A percentile compares a stretch with the other conserved stretches of the same genome.
phyloP scores from a whole-genome alignment of 2,113 vertebrate genomes.

The Corythoichthys haematopterus region DNA sequence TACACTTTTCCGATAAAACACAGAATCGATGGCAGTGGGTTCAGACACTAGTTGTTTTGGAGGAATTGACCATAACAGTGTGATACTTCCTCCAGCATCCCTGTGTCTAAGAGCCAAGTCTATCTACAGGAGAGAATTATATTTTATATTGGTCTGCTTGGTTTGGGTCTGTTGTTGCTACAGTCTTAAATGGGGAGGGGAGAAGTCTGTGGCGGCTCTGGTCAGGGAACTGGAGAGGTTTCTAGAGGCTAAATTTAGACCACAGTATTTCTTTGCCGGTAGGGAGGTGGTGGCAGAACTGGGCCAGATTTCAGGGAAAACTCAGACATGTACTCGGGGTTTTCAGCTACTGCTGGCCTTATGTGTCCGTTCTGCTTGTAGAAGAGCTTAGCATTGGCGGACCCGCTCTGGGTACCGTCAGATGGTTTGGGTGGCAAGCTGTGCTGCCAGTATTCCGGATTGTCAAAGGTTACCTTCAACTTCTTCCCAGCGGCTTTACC shows the following conservation, averaged over 20 bases:
- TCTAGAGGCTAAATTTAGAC: constrained; percentile 72
- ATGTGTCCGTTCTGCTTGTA: constrained; percentile 94
- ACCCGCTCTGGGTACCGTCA: constrained; percentile 76
- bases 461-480: constrained; percentile 94
- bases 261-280: constrained; percentile 97
- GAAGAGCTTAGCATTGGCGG: constrained; percentile 90
- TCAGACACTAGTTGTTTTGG: constrained; percentile 25
- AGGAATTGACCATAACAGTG: background rate
- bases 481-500: constrained; percentile 76
- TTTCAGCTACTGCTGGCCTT: constrained; percentile 88
- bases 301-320: constrained; percentile 88
- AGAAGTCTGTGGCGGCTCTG: constrained; percentile 17
- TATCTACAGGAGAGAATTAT: constrained; percentile 58
- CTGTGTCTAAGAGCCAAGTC: constrained; percentile 20
- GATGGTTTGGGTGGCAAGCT: constrained; percentile 86
- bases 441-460: constrained; percentile 98
- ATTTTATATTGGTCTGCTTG: constrained; percentile 23
- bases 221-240: constrained; percentile 39
- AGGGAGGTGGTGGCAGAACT: constrained; percentile 91
- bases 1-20: constrained; percentile 32
- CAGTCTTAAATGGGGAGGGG: constrained; percentile 32
- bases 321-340: constrained; percentile 92
- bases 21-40: constrained; percentile 60
- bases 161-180: constrained; percentile 41
- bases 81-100: constrained; percentile 12